Base-by-base conservation (phyloP, 2,888 invertebrate genomes). In the Lasioglossum marginatum region DNA sequence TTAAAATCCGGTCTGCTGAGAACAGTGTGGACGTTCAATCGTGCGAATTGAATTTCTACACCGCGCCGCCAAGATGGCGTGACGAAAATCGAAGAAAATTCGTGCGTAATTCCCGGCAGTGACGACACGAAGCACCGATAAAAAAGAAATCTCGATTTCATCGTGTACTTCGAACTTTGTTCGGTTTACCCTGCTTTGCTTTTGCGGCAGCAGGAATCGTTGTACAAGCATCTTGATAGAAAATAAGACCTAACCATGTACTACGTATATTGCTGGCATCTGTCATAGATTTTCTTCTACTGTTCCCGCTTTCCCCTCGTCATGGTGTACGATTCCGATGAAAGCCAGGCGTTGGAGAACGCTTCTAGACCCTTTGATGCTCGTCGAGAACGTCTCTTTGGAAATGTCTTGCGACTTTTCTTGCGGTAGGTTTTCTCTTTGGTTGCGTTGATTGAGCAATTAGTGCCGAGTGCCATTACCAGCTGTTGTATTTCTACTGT, bases 241-340 rank as follows among this genome's bases (percentile, higher is more conserved):
- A 79, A 85, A 75, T 79, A 83, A 75, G 84, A 71, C 75, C 43
- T 85, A 75, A 63, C 70, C 37, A 60, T 77, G 31, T n/a, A 23
- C 68, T 79, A 66, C 48, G 23, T 27, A 19, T 83, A 76, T 85
- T 79, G 71, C 60, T 83, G 83, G 31, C 34, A n/a, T 79, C 63
- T 48, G 45, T 63, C 70, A 57, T 45, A 70, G 43, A 77, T 48
- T 34, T 63, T 63, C 68, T 14, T 68, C 31, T 37, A 72, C 57
- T 57, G 14, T 57, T 75, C 63, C 31, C 19, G 66, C 37, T 23
- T 72, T 76, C 43, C 43, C 34, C 37, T 12, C 52, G 23, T 76
- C 66, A 14, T 83, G 66, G 76, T 52, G n/a, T 72, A 82, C 82
- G 76, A 75, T 71, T 31, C n/a, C n/a, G 16, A 70, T 19, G 57